Percentiles rank a stretch among this genome's conserved stretches.
phyloP scores from a whole-genome alignment of 2,888 invertebrate genomes.

The Lycophotia porphyrea region DNA sequence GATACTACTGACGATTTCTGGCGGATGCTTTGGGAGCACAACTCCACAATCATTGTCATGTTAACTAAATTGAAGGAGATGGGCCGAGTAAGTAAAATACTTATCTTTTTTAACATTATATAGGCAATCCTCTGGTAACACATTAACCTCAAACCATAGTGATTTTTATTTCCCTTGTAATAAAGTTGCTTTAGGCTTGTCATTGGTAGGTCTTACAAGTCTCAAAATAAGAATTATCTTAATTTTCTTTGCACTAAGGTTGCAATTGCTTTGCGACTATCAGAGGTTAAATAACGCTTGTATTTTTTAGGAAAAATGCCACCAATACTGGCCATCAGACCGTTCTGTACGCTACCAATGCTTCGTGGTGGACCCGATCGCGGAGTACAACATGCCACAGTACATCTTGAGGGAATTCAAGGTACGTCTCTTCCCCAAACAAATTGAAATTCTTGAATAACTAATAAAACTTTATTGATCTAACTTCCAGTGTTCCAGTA shows the following conservation, averaged over 20 bases:
- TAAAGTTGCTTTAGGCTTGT: not conserved
- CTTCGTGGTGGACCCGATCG: conserved; percentile 99
- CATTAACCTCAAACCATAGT: not conserved
- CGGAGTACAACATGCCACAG: conserved; percentile 99
- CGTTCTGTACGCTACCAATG: conserved; percentile 99
- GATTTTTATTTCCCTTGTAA: not conserved
- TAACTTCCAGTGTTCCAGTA: conserved; percentile 54
- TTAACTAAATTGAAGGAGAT: conserved; percentile 99
- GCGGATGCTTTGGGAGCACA: conserved; percentile 99
- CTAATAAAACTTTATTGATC: conserved; percentile 56
- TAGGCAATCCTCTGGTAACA: not conserved
- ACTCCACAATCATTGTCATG: conserved; percentile 99
- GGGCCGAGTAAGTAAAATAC: conserved; percentile 94
- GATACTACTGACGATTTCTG: conserved; percentile 99
- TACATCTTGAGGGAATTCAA: conserved; percentile 99
- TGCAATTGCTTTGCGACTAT: not conserved
- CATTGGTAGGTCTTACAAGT: not conserved
- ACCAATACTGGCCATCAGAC: conserved; percentile 99
- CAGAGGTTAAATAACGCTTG: not conserved
- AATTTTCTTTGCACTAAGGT: not conserved
- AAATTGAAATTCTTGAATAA: conserved; percentile 54
- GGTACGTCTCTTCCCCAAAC: conserved; percentile 77
- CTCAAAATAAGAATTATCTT: not conserved
- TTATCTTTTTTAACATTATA: not conserved
- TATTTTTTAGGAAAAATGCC: conserved; percentile 97